Evolutionary conservation across 2,113 vertebrate genomes (phyloP).

Genomic region (Aleadryas rufinucha): DNA sequence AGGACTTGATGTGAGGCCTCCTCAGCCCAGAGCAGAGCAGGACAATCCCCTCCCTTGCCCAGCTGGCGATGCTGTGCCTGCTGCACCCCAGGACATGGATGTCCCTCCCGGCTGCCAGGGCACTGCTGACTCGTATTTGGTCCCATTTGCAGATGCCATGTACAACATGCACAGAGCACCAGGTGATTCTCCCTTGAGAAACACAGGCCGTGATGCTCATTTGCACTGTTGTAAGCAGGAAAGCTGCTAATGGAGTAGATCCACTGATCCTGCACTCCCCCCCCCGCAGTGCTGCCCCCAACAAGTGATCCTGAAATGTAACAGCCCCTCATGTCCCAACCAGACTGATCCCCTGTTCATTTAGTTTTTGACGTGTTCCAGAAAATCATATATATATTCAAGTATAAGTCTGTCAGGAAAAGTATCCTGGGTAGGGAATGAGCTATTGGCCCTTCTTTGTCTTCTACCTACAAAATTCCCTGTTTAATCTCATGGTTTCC

Average conservation of each 20-base stretch:
- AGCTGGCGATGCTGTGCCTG: background rate
- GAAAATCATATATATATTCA: background rate
- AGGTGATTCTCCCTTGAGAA: background rate
- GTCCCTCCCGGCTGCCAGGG: background rate
- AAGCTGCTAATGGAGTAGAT: background rate
- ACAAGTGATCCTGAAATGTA: background rate
- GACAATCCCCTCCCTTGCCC: background rate
- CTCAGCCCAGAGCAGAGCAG: background rate
- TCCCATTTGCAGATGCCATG: background rate
- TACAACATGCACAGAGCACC: background rate
- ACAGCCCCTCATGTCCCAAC: background rate
- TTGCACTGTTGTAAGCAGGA: background rate
- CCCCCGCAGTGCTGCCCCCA: rapidly evolving
- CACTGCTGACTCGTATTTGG: background rate
- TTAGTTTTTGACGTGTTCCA: background rate
- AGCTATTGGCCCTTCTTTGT: background rate
- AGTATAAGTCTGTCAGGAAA: background rate
- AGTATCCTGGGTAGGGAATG: background rate
- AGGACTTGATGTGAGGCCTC: background rate
- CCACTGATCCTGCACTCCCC: background rate
- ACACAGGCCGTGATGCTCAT: rapidly evolving
- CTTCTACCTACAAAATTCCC: background rate
- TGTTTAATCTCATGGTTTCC: background rate
- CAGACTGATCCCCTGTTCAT: background rate
- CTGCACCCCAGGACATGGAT: background rate